Conservation (phyloP, 2,113 vertebrate species). For the Herpetotheres cachinnans region DNA sequence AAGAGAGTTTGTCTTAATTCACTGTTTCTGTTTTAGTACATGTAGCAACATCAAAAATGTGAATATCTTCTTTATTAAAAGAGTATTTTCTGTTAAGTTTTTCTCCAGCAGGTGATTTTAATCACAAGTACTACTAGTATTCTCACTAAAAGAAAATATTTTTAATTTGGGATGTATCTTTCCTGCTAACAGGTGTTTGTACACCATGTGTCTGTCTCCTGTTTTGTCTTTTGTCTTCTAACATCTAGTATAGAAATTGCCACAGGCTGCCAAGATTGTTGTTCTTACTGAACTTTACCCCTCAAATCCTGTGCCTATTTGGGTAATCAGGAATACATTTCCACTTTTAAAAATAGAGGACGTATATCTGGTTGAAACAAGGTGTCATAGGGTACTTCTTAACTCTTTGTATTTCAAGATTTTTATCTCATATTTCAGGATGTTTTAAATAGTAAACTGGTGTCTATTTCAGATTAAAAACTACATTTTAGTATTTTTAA, state of each 20-base stretch:
- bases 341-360: neutral
- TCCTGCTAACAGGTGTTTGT: neutral
- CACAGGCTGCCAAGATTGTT: neutral
- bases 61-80: neutral
- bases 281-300: neutral
- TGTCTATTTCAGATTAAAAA: neutral
- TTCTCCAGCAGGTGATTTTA: neutral
- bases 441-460: neutral
- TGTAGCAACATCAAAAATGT: neutral
- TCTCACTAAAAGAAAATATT: neutral
- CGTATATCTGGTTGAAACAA: neutral
- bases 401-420: neutral
- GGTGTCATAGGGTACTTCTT: neutral
- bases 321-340: neutral
- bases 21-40: neutral
- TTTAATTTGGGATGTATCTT: neutral
- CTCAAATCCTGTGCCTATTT: neutral
- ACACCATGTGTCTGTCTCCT: neutral
- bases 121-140: neutral
- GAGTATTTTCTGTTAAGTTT: neutral
- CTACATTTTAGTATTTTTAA: neutral
- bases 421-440: neutral
- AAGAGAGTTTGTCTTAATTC: neutral
- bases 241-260: neutral
- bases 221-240: neutral